phyloP scores from a whole-genome alignment of 2,797 vertebrate genomes.

The Melanogrammus aeglefinus region DNA sequence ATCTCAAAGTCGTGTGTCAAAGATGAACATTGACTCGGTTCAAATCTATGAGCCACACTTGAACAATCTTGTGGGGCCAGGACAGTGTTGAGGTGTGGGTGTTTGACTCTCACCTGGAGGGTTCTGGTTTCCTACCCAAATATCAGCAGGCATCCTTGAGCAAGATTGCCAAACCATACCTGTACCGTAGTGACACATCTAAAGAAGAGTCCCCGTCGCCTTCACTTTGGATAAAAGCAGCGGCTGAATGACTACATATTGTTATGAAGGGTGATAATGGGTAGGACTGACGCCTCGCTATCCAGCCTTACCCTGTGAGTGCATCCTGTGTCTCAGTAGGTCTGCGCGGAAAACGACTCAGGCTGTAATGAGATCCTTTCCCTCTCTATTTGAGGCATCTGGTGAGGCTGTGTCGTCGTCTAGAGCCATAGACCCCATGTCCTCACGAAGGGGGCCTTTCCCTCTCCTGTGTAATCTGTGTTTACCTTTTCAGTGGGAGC shows the following conservation, averaged over 20 bases:
- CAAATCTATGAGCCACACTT: too few relatives aligned
- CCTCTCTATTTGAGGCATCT: neutral
- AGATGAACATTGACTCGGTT: too few relatives aligned
- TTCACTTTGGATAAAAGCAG: neutral
- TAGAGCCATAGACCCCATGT: neutral
- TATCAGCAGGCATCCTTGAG: neutral
- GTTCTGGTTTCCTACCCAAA: neutral
- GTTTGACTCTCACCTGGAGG: neutral
- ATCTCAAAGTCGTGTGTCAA: too few relatives aligned
- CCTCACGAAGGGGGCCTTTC: neutral
- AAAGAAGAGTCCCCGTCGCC: neutral
- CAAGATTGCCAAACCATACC: neutral
- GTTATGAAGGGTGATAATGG: neutral
- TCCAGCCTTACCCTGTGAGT: neutral
- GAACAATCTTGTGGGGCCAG: neutral
- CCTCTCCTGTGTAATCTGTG: neutral
- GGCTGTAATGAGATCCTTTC: neutral
- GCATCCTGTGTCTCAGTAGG: neutral
- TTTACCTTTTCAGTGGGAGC: neutral
- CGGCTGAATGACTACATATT: neutral
- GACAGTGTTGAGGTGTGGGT: neutral
- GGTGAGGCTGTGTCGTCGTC: neutral
- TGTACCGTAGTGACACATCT: too few relatives aligned
- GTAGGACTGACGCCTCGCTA: neutral
- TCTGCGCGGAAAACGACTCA: neutral